Conservation (phyloP, 2,888 invertebrate genomes). For the Diarsia brunnea region DNA sequence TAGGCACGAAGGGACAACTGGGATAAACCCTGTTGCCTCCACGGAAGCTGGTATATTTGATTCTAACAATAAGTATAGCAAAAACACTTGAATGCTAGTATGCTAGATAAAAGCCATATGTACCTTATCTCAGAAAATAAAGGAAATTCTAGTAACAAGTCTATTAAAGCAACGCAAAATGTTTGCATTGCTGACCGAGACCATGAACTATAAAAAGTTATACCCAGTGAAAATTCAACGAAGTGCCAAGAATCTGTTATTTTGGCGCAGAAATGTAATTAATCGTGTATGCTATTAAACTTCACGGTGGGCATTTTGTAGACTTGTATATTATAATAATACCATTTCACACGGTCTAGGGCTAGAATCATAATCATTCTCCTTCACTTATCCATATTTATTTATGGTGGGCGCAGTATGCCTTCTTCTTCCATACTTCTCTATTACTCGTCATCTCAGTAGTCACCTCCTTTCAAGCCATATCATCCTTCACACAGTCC, state of each 20-base stretch:
- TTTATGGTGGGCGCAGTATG: too few species aligned
- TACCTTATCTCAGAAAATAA: background rate
- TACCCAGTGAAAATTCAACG: conserved; percentile 26
- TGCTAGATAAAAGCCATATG: background rate
- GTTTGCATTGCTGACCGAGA: conserved; percentile 36
- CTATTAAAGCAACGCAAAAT: background rate
- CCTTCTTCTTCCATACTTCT: too few species aligned
- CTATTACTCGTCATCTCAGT: too few species aligned
- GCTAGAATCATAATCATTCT: too few species aligned
- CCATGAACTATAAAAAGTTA: conserved; percentile 50
- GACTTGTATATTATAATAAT: background rate
- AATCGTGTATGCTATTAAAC: conserved; percentile 35
- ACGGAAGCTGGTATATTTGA: too few species aligned
- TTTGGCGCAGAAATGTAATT: conserved; percentile 43
- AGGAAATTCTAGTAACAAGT: background rate
- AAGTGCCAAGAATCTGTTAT: conserved; percentile 58
- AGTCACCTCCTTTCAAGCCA: too few species aligned
- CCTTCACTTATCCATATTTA: too few species aligned
- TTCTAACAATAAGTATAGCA: too few species aligned
- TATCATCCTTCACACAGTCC: too few species aligned
- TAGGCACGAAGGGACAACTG: too few species aligned
- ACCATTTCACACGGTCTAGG: background rate
- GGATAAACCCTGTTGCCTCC: too few species aligned
- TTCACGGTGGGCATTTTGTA: conserved; percentile 8
- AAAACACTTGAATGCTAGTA: too few species aligned